phyloP scores from a whole-genome alignment of 2,797 vertebrate genomes.

The Rhodeus uyekii region DNA sequence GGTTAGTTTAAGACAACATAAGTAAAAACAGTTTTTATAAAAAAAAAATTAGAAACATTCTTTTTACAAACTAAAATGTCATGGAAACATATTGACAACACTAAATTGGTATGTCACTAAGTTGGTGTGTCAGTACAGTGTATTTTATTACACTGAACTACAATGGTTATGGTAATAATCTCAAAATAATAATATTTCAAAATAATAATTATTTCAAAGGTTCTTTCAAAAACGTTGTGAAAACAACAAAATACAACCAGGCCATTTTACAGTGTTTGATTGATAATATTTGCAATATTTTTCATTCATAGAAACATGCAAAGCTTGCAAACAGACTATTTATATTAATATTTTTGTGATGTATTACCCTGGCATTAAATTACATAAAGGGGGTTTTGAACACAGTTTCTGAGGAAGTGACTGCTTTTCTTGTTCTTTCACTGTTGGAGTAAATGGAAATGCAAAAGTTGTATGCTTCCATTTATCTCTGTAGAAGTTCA shows the following conservation, averaged over 20 bases:
- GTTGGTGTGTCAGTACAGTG: not conserved
- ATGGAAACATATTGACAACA: no score
- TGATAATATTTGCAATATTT: not conserved
- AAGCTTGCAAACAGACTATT: not conserved
- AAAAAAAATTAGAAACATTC: not conserved
- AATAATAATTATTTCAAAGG: no score
- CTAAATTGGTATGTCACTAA: not conserved
- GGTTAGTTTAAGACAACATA: not conserved
- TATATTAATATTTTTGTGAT: not conserved
- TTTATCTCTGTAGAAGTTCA: not conserved
- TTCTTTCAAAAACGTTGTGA: no score
- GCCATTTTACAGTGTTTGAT: not conserved
- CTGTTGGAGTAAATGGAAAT: no score
- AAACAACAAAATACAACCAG: not conserved
- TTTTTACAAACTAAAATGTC: not conserved
- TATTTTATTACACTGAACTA: not conserved
- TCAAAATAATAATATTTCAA: no score
- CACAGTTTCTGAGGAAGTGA: not conserved
- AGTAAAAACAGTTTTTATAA: not conserved
- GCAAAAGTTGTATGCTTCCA: no score
- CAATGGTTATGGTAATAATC: no score
- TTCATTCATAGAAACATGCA: not conserved
- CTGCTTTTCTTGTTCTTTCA: no score
- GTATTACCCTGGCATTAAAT: not conserved
- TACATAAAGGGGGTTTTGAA: not conserved